Evolutionary conservation across 2,888 invertebrate species (phyloP).

Genomic region (Pristionchus fissidentatus): DNA sequence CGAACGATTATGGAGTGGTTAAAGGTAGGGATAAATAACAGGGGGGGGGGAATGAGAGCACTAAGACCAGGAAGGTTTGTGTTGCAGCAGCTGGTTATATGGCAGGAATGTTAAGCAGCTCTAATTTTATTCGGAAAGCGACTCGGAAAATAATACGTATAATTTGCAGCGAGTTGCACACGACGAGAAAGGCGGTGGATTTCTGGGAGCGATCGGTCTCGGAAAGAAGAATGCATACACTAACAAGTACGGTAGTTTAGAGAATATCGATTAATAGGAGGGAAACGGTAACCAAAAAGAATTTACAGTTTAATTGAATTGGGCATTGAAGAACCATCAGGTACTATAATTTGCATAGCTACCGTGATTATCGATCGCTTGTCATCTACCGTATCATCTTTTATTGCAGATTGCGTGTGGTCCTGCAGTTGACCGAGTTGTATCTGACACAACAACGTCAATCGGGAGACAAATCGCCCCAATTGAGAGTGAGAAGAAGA

Average conservation of each 20-base stretch:
- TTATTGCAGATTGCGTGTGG: constrained; percentile 61
- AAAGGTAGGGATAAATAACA: constrained; percentile 52
- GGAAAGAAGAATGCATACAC: constrained; percentile 61
- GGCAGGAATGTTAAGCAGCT: not conserved
- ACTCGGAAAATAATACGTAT: not conserved
- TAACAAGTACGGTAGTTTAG: constrained; percentile 54
- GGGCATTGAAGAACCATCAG: not conserved
- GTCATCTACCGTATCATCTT: not conserved
- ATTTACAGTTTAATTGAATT: not conserved
- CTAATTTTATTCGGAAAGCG: not conserved
- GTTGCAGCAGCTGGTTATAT: not conserved
- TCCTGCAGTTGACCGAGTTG: constrained; percentile 63
- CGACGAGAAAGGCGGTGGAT: constrained; percentile 40
- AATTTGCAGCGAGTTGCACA: constrained; percentile 37
- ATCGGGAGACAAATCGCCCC: constrained; percentile 51
- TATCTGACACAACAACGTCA: constrained; percentile 66
- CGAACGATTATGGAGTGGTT: constrained; percentile 51
- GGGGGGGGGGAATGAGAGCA: constrained; percentile 53
- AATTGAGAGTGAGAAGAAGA: constrained; percentile 46
- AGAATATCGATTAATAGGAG: not conserved
- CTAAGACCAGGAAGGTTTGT: too few relatives aligned
- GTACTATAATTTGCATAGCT: not conserved
- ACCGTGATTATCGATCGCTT: not conserved
- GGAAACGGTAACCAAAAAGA: too few relatives aligned
- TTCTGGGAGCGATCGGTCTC: constrained; percentile 41